phyloP scores from a whole-genome alignment of 2,113 vertebrate genomes.

The Vulpes lagopus region DNA sequence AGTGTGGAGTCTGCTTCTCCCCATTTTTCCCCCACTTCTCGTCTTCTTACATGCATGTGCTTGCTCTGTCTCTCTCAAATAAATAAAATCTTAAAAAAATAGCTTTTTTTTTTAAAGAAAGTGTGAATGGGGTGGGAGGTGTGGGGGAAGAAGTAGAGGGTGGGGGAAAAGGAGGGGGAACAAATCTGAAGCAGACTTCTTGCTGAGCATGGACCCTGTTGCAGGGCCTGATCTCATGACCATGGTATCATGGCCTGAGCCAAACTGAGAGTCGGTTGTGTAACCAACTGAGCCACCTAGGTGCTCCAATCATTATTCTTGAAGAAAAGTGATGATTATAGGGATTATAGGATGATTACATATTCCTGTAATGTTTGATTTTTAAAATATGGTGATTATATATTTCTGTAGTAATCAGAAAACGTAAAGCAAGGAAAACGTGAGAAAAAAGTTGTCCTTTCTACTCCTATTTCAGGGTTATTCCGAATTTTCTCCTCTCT shows the following conservation, averaged over 20 bases:
- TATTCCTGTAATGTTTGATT: conserved; percentile 50
- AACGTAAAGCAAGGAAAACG: conserved; percentile 49
- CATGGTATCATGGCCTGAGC: background rate
- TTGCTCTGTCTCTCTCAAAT: background rate
- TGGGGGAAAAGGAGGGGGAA: background rate
- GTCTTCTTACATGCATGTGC: background rate
- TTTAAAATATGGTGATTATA: background rate
- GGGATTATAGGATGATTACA: conserved; percentile 42
- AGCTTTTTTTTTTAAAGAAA: background rate
- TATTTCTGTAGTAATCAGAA: conserved; percentile 61
- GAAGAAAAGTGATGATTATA: conserved; percentile 59
- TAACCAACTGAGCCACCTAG: background rate
- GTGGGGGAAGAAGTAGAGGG: background rate
- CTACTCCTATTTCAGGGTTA: background rate
- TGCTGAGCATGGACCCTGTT: background rate
- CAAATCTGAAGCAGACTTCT: background rate
- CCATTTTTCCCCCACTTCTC: background rate
- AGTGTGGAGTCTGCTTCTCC: background rate
- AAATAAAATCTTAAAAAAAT: background rate
- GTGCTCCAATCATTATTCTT: conserved; percentile 31
- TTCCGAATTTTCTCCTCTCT: background rate
- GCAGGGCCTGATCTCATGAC: background rate
- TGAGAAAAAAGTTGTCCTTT: background rate
- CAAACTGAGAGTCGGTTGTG: background rate
- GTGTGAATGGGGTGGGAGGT: background rate